These are phyloP conservation scores for Rachycentron canadum DNA, from an alignment of 2,797 vertebrate genomes.

Conservation along the genomic window DNA sequence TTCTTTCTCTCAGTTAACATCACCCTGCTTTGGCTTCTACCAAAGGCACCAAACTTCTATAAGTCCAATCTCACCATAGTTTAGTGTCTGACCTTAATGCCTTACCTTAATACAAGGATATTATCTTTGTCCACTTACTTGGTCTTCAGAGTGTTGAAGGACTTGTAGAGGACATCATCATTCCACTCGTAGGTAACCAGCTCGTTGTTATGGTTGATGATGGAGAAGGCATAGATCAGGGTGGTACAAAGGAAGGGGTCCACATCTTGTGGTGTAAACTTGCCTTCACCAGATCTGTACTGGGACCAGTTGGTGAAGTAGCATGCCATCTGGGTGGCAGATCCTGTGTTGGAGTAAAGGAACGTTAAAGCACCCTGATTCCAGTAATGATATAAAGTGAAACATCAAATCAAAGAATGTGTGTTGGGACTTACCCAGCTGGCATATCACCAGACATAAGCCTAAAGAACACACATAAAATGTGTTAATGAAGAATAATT, in stretches of 20 bases:
- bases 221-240: conserved; percentile 88
- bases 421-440: conserved; percentile 73
- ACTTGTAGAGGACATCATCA: conserved; percentile 82
- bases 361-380: not conserved
- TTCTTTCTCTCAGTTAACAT: too few relatives aligned
- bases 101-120: not conserved
- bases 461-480: conserved; percentile 16
- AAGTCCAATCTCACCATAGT: not conserved
- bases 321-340: conserved; percentile 83
- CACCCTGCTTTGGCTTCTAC: not conserved
- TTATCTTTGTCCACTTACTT: conserved; percentile 63
- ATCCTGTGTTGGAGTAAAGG: conserved; percentile 64
- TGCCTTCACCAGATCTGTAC: conserved; percentile 80
- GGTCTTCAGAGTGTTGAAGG: conserved; percentile 85
- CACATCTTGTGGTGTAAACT: conserved; percentile 78
- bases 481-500: not conserved
- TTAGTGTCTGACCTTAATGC: not conserved
- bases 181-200: conserved; percentile 83
- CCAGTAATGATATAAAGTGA: not conserved
- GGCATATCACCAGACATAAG: conserved; percentile 62
- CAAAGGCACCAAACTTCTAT: not conserved
- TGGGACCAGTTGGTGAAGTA: conserved; percentile 90
- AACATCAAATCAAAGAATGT: not conserved
- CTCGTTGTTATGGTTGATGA: conserved; percentile 79
- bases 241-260: conserved; percentile 88